Evolutionary conservation across 2,888 invertebrate species (phyloP).

Genomic region (Argyra leucocephala): DNA sequence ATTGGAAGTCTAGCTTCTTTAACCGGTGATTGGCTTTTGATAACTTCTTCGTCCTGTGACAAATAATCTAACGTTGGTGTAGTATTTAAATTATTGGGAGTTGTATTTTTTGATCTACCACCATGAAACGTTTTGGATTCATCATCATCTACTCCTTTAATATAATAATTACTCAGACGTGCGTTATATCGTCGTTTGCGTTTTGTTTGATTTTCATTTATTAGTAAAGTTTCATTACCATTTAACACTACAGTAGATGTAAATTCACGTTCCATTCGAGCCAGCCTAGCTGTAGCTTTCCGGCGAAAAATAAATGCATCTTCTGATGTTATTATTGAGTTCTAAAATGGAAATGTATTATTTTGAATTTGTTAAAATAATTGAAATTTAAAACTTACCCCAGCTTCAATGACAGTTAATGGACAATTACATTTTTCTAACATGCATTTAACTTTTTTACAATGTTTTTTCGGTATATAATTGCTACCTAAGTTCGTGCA

Average conservation of each 20-base stretch:
- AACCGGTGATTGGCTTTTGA: conserved; percentile 5
- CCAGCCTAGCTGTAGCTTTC: conserved; percentile 46
- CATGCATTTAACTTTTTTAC: conserved; percentile 48
- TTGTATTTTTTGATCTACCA: conserved; percentile 17
- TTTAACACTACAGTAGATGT: conserved; percentile 60
- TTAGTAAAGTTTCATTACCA: conserved; percentile 54
- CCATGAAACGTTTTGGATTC: conserved; percentile 7
- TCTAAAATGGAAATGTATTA: conserved; percentile 26
- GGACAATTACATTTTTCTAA: conserved; percentile 44
- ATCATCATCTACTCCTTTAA: conserved; percentile 24
- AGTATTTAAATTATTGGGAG: conserved; percentile 19
- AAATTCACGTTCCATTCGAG: conserved; percentile 62
- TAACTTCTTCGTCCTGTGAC: not conserved
- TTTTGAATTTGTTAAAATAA: not conserved
- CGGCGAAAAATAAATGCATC: conserved; percentile 40
- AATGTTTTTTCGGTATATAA: conserved; percentile 49
- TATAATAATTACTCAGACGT: conserved; percentile 49
- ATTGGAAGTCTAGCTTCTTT: conserved; percentile 7
- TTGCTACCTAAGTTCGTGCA: conserved; percentile 51
- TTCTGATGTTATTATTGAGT: conserved; percentile 36
- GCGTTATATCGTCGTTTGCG: conserved; percentile 50
- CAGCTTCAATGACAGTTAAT: conserved; percentile 24
- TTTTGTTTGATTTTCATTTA: conserved; percentile 47
- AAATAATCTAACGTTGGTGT: not conserved
- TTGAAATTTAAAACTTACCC: not conserved